Base-by-base conservation (phyloP, 2,113 vertebrate genomes). In the Silurus meridionalis region DNA sequence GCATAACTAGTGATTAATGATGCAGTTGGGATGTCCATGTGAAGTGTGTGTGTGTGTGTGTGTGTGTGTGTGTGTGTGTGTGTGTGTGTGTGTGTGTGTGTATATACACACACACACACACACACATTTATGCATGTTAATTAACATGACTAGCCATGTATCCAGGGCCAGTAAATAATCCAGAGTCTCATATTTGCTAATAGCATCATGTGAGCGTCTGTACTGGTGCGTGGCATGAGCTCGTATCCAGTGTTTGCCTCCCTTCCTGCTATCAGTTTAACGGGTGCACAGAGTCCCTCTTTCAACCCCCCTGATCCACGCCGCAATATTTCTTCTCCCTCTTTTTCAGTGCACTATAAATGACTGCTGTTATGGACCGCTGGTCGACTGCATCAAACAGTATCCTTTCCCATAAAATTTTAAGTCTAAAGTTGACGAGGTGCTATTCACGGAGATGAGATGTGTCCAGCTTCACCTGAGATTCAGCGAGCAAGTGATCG, bases 351-450 rank as follows among this genome's bases (percentile, higher is more conserved):
- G 98, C 94, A 97, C 96, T 91, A 96, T 99, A 96, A 99, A 99
- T 88, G 98, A 99, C 96, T 99, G 96, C 94, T 99, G 97, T 97
- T 99, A 99, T 95, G 98, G 98, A 95, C 98, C 98, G 89, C 95
- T 99, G 97, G 98, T 99, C 93, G 98, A 99, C 96, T 98, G 97
- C 97, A 99, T 99, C 97, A 99, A 99, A 97, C 98, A 99, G 98
- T 99, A 99, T 99, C 98, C 97, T 99, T 96, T 94, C 94, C 94
- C 95, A 97, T 97, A 97, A 98, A 97, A 97, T 95, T 95, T 97
- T 96, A 97, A 93, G 96, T 95, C 96, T 94, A 93, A 92, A 96
- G 95, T 97, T 97, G 96, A 97, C 94, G 95, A 97, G 96, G 94
- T 96, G 95, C 95, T 94, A 92, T 95, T 96, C 94, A 93, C 94